Base-by-base conservation (phyloP, 2,113 vertebrate species). In the Miniopterus natalensis region DNA sequence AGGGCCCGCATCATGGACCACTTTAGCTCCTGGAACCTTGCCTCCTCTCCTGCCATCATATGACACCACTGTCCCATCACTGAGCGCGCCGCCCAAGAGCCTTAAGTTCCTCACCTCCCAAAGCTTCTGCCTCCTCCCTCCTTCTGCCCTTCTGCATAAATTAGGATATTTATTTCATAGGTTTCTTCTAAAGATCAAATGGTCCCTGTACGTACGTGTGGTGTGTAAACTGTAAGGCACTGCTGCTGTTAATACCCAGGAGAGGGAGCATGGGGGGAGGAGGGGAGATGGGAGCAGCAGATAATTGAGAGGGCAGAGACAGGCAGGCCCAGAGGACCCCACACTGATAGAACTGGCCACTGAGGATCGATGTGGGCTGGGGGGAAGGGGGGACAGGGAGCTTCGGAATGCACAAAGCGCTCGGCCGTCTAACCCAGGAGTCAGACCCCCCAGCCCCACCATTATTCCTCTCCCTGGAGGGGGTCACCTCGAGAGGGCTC, bases 391-490 rank as follows among this genome's bases (percentile, higher is more conserved):
- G 42, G 53, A 3, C 27, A 5, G 31, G 8, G 70, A 57, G 36
- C 61, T 81, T 40, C 20, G 45, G 77, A 94, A 95, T 85, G 84
- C 71, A 81, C 23, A 55, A 61, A 61, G 57, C 29, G 42, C 65
- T 84, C 79, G 81, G 51, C 77, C 6, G 4, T 63, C 88, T 53
- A 14, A 65, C 63, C 86, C 70, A 63, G 78, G 65, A 91, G 55
- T 68, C 36, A 92, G 47, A 2, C 17, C 36, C 25, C 47, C n/a
- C 70, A 68, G 27, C 51, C 7, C 79, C 29, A 75, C 49, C 14
- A 71, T 77, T 63, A 83, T 93, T 90, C 57, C 84, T 88, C 45
- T 96, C 88, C 84, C 92, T 74, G 17, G 79, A 95, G 80, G 29
- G 40, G 68, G 71, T 29, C 14, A 91, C 53, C 53, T 84, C 85